Percentiles rank a stretch among this genome's conserved stretches.
phyloP scores from a whole-genome alignment of 2,888 invertebrate species.

The Rotaria magnacalcarata region DNA sequence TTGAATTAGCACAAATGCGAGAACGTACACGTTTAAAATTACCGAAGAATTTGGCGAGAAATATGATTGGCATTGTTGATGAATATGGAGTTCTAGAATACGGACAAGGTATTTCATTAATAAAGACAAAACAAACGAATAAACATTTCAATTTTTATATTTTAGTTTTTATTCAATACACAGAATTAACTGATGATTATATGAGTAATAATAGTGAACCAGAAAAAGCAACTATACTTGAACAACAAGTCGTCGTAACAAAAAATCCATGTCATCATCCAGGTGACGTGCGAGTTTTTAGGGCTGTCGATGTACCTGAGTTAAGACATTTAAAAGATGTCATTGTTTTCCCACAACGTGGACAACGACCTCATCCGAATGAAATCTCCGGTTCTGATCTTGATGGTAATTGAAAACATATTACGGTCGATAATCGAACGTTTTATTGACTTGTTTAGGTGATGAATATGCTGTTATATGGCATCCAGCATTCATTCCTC shows the following conservation, averaged over 20 bases:
- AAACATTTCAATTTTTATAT: background rate
- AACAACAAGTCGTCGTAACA: constrained; percentile 13
- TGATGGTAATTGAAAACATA: background rate
- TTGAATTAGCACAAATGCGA: constrained; percentile 5
- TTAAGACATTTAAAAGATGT: constrained; percentile 22
- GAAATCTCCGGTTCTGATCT: constrained; percentile 28
- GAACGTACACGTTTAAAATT: background rate
- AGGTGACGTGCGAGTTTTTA: background rate
- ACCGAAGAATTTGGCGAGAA: background rate
- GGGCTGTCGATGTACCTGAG: background rate
- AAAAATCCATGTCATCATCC: constrained; percentile 34
- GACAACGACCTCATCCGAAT: background rate
- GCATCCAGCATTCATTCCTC: background rate
- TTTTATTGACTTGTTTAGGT: background rate
- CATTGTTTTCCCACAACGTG: constrained; percentile 31
- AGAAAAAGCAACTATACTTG: background rate
- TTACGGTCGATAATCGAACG: no score
- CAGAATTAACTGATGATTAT: background rate
- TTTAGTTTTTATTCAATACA: constrained; percentile 32
- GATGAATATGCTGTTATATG: constrained; percentile 32
- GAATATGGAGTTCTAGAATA: background rate
- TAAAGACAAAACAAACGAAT: no score
- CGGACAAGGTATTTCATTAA: background rate
- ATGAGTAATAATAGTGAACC: background rate
- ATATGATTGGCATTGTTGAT: constrained; percentile 36